Conservation (phyloP, 2,888 invertebrate genomes). For the Vesta saturnalis region DNA sequence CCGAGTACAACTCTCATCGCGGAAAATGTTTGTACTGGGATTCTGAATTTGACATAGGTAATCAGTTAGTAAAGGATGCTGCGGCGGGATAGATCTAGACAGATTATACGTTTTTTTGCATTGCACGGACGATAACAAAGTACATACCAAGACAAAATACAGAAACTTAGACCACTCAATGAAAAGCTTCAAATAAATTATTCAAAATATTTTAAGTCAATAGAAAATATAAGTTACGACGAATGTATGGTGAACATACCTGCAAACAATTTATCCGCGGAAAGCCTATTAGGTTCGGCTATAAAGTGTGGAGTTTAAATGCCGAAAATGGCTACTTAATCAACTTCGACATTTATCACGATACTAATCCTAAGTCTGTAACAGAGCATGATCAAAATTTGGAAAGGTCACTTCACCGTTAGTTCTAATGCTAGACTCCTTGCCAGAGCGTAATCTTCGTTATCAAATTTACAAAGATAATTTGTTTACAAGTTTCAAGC, state of each 20-base stretch:
- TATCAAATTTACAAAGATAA: too few relatives aligned
- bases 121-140: neutral
- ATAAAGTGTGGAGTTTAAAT: constrained; percentile 51
- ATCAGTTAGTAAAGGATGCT: too few relatives aligned
- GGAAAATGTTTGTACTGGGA: too few relatives aligned
- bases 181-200: neutral
- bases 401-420: constrained; percentile 2
- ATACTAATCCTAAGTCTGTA: constrained; percentile 34
- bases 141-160: neutral
- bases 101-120: constrained; percentile 33
- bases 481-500: neutral
- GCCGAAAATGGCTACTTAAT: constrained; percentile 48
- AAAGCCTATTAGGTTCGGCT: constrained; percentile 53
- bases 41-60: too few relatives aligned
- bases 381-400: constrained; percentile 22
- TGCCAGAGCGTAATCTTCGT: too few relatives aligned
- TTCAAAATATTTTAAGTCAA: neutral
- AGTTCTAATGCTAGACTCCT: neutral
- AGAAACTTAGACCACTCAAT: neutral
- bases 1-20: too few relatives aligned
- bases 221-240: constrained; percentile 36
- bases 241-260: constrained; percentile 47
- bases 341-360: constrained; percentile 51
- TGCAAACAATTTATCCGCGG: constrained; percentile 51
- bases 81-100: neutral